Evolutionary conservation across 2,888 invertebrate species (phyloP), one percentile per base, ranked within the genome.

Genomic region (Oasisia sp.): DNA sequence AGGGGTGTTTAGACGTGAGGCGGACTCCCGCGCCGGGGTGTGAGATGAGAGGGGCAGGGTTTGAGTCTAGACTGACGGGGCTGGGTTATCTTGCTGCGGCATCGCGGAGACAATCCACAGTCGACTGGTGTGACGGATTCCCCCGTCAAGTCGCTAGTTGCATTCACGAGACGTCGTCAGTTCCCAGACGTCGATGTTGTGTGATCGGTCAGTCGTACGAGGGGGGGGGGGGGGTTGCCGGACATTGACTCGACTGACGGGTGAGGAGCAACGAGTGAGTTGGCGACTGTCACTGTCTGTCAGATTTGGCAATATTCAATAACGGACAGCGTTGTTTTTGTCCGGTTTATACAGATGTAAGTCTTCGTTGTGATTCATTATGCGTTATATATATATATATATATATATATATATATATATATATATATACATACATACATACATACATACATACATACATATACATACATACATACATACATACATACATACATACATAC

Each of bases 161-260:
- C 74, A 74, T 74, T 74, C 74, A 74, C 74, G n/a, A 74, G 74
- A 74, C 74, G 74, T 74, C 74, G 27, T 74, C 74, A 74, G 27
- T 74, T 56, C 27, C n/a, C 27, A 7, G 4, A 5, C 74, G 19
- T n/a, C 19, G 74, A 27, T 74, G 74, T 27, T 27, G 74, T 74
- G 14, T 74, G 74, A 74, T 74, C 74, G 74, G 74, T 74, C 74
- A 27, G 27, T 74, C 74, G 27, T n/a, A 74, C 38, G 38, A 38
- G 38, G 38, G 38, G 7, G 19, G 14, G 4, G 38, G 38, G 38
- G 7, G 19, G 14, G 4, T 19, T 27, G 74, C 74, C 27, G n/a
- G 74, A 74, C 74, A 74, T n/a, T 74, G 74, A 74, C 74, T 74
- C 74, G 27, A 19, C 74, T 5, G 74, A 74, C 14, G 11, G 56